A percentile compares a stretch with the other conserved stretches of the same genome.
phyloP scores from a whole-genome alignment of 2,113 vertebrate species.

The Chelonoidis abingdonii region DNA sequence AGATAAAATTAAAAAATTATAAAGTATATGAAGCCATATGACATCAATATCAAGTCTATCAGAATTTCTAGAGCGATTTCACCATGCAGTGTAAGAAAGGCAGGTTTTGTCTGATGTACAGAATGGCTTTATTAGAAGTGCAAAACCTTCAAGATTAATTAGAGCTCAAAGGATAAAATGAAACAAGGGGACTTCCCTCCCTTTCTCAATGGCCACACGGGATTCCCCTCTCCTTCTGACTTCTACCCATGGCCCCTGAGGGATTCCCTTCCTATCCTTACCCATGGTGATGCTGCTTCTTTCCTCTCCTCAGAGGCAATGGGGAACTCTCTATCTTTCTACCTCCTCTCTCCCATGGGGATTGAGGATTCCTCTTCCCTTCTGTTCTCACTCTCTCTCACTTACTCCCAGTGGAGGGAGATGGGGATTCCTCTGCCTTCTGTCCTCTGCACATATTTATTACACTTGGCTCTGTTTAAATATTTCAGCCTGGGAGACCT shows the following conservation, averaged over 20 bases:
- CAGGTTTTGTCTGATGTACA: slow-evolving; percentile 33
- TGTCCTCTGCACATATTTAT: slow-evolving; percentile 21
- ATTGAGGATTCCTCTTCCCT: neutral
- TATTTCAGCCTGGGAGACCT: slow-evolving; percentile 28
- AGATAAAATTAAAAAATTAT: neutral
- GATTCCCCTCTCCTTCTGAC: slow-evolving; percentile 67
- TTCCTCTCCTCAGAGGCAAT: neutral
- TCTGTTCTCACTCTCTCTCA: neutral
- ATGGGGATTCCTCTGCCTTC: slow-evolving; percentile 27
- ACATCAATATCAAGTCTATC: neutral
- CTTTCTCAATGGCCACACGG: slow-evolving; percentile 56
- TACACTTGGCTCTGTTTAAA: slow-evolving; percentile 31
- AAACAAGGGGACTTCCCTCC: slow-evolving; percentile 67
- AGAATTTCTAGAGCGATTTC: slow-evolving; percentile 21
- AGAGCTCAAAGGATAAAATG: slow-evolving; percentile 57
- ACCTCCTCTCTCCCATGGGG: neutral
- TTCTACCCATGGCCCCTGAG: neutral
- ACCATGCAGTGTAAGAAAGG: neutral
- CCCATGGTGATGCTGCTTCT: neutral
- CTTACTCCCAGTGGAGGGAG: neutral
- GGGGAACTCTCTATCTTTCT: neutral
- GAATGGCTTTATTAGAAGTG: slow-evolving; percentile 55
- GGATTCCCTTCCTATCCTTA: slow-evolving; percentile 67
- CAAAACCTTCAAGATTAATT: slow-evolving; percentile 74
- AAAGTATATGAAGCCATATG: neutral